These are phyloP conservation scores for Zosterops hypoxanthus DNA, from an alignment of 2,113 vertebrate genomes.

Conservation along the genomic window DNA sequence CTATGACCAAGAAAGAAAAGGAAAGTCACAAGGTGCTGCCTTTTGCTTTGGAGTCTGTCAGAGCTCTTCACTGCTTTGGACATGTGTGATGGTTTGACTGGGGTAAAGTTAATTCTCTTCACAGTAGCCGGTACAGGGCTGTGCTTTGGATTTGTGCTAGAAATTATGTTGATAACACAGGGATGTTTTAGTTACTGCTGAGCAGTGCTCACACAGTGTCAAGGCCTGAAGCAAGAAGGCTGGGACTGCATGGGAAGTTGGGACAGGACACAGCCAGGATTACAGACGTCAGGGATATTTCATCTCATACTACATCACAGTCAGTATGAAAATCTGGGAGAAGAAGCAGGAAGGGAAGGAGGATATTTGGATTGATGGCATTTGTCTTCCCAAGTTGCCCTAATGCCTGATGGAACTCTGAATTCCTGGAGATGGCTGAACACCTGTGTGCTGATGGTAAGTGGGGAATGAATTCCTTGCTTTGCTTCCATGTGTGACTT, in stretches of 20 bases:
- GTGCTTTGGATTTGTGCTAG: not conserved
- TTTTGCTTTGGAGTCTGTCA: not conserved
- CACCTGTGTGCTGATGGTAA: not conserved
- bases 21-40: not conserved
- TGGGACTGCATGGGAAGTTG: not conserved
- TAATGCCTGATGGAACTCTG: not conserved
- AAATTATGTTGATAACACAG: not conserved
- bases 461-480: not conserved
- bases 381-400: not conserved
- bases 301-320: no score
- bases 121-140: not conserved
- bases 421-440: not conserved
- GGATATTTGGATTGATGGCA: not conserved
- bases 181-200: not conserved
- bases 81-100: not conserved
- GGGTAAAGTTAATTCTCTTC: not conserved
- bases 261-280: not conserved
- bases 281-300: not conserved
- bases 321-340: not conserved
- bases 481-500: not conserved
- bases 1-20: not conserved
- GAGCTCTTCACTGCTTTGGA: not conserved
- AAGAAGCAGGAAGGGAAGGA: not conserved
- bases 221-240: accelerated
- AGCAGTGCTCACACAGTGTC: not conserved